Base-by-base conservation (phyloP, 2,888 invertebrate genomes). In the Standfussiana lucernea region DNA sequence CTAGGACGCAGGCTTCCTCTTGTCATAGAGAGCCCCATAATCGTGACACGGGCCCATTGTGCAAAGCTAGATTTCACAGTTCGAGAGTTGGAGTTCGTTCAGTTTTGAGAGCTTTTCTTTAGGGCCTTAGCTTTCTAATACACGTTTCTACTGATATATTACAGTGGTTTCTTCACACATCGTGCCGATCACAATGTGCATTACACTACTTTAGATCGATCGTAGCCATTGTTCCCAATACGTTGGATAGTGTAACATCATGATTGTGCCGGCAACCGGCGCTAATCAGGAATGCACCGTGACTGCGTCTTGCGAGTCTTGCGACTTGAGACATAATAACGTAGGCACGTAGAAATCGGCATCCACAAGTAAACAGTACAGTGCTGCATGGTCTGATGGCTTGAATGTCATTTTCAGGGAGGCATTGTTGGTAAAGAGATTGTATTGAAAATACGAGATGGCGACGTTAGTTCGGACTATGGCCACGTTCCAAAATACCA, bases 261-360 rank as follows among this genome's bases (percentile, higher is more conserved):
- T 81, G 84, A 82, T 78, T 78, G 75, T 73, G 47, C 37, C 72
- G 74, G 70, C 73, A 84, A 86, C 84, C 88, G 86, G 82, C 71
- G 84, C 86, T 66, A 89, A 91, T 89, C 85, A 79, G 80, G 90
- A 89, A 87, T 88, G 88, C 82, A 72, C 76, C 84, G 84, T 85
- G 85, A 85, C 85, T 80, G 75, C 40, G 76, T 66, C 84, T 80
- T 32, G 64, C 64, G 64, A 64, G 76, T 66, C 84, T 80, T 32
- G 64, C 64, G 64, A 64, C 40, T 64, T 80, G 64, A 74, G 71
- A 75, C 81, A 81, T 65, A 70, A 69, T 72, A 83, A 67, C 74
- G 13, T 15, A 56, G 77, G 35, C 72, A 71, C 72, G 71, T 76
- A 74, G 62, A 75, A 64, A 76, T 75, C 65, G 56, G 50, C 42